phyloP scores from a whole-genome alignment of 1,140 invertebrate genomes.

The Aleiodes sp. region DNA sequence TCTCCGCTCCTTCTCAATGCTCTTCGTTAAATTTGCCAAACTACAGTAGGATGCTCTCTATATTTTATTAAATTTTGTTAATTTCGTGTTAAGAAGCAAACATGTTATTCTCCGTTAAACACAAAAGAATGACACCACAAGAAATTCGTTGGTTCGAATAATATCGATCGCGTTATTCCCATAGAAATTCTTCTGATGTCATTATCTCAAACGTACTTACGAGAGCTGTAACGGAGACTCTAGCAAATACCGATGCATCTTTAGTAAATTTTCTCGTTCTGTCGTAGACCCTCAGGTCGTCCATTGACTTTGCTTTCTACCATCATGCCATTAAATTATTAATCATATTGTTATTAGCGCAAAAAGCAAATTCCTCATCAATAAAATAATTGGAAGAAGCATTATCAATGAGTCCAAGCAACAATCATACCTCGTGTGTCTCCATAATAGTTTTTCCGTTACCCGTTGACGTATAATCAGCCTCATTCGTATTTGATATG shows the following conservation, averaged over 20 bases:
- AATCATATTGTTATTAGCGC: constrained; percentile 3
- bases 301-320: constrained; percentile 64
- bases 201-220: constrained; percentile 62
- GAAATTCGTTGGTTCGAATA: too few species aligned
- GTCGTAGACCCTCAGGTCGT: constrained; percentile 60
- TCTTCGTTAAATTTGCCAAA: constrained; percentile 59
- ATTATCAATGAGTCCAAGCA: not conserved
- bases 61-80: too few species aligned
- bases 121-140: too few species aligned
- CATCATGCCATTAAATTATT: constrained; percentile 16
- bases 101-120: too few species aligned
- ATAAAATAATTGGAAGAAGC: constrained; percentile 48
- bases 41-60: constrained; percentile 64
- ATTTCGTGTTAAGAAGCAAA: too few species aligned
- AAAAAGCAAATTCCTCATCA: not conserved
- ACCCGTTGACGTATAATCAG: constrained; percentile 50
- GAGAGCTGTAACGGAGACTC: constrained; percentile 70
- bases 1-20: constrained; percentile 43
- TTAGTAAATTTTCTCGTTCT: constrained; percentile 56
- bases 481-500: constrained; percentile 68
- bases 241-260: constrained; percentile 62
- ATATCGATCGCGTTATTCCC: constrained; percentile 15
- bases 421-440: constrained; percentile 57
- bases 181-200: not conserved
- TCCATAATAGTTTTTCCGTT: constrained; percentile 48